Conservation (phyloP, 92 coral and sea anemone species). For the Chrysogorgia sp. region DNA sequence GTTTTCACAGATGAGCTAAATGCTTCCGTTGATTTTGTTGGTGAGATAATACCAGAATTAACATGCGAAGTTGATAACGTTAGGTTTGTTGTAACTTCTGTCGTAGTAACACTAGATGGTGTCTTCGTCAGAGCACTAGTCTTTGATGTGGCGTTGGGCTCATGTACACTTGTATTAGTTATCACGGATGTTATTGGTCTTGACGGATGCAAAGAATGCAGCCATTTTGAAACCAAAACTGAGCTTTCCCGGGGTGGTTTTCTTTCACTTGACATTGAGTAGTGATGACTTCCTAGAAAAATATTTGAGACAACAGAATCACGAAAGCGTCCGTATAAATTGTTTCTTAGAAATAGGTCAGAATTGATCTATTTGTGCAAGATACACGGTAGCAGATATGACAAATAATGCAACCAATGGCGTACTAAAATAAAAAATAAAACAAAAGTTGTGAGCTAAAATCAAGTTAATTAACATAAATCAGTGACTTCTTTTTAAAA, state of each 20-base stretch:
- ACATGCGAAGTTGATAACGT: not conserved
- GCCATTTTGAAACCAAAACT: not conserved
- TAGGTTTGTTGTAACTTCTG: not conserved
- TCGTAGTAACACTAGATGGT: not conserved
- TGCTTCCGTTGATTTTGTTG: not conserved
- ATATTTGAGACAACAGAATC: not conserved
- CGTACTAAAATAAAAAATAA: no score
- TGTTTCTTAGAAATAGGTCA: no score
- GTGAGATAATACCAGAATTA: not conserved
- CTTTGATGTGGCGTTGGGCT: not conserved
- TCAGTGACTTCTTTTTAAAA: no score
- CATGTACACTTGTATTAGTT: no score
- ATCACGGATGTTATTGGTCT: not conserved
- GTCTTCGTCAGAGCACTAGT: not conserved
- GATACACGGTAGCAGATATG: no score
- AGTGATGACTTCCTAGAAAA: not conserved
- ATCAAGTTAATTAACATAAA: no score
- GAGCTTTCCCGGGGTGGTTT: not conserved
- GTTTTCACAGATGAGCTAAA: not conserved
- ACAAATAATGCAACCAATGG: no score
- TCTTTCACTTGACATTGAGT: slow-evolving; percentile 3
- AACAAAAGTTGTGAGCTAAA: no score
- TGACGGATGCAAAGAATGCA: not conserved
- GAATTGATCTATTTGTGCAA: no score
- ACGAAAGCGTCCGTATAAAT: no score